These are phyloP conservation scores for Lineus longissimus DNA, from an alignment of 1,140 invertebrate species.

Conservation along the genomic window DNA sequence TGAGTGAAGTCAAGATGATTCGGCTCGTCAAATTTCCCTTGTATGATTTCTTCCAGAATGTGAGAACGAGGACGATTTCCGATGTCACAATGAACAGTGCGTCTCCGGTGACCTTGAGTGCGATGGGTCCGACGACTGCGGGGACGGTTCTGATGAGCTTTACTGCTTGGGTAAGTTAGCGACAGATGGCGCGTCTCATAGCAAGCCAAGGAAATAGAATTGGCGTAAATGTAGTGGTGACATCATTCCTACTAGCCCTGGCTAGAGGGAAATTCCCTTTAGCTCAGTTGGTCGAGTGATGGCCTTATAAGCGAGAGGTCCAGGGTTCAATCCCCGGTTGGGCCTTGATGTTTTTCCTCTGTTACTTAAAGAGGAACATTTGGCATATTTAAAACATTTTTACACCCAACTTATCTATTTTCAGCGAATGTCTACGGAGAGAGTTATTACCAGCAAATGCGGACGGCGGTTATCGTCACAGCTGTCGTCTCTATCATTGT, in stretches of 20 bases:
- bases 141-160: background rate
- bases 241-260: background rate
- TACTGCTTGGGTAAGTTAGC: background rate
- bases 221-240: background rate
- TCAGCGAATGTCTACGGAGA: slow-evolving; percentile 3
- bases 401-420: background rate
- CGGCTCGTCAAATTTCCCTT: background rate
- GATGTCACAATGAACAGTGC: background rate
- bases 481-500: background rate
- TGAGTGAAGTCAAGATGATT: background rate
- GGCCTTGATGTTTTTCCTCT: background rate
- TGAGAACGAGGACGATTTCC: background rate
- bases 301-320: no score
- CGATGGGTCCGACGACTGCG: background rate
- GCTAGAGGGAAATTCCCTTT: no score
- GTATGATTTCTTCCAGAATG: background rate
- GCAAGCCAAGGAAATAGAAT: background rate
- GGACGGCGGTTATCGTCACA: background rate
- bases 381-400: background rate
- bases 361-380: background rate
- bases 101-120: background rate
- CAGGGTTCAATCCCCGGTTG: no score
- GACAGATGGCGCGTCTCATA: background rate
- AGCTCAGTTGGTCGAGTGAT: no score
- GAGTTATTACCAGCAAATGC: background rate